Conservation (phyloP, 2,113 vertebrate genomes). For the Chloroceryle aenea region DNA sequence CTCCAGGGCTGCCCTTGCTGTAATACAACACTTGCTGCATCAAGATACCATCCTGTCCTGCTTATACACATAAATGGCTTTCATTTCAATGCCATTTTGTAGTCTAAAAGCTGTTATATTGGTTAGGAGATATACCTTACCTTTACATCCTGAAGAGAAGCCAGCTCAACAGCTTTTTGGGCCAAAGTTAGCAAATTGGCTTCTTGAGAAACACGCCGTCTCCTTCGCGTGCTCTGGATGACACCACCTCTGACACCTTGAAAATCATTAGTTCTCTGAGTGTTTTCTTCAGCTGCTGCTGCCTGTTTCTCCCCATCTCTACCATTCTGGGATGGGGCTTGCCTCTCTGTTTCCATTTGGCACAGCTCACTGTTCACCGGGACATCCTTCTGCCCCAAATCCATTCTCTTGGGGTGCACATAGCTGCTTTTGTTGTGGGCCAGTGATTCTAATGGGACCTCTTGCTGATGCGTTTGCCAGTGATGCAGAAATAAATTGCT, state of each 20-base stretch:
- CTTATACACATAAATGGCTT: not conserved
- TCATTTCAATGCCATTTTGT: not conserved
- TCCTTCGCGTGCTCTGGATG: slow-evolving; percentile 90
- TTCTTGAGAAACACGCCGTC: slow-evolving; percentile 91
- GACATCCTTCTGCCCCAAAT: slow-evolving; percentile 53
- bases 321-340: slow-evolving; percentile 65
- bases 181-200: slow-evolving; percentile 94
- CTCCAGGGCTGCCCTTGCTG: not conserved
- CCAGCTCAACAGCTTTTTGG: slow-evolving; percentile 94
- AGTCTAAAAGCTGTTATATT: not conserved
- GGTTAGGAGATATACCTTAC: slow-evolving; percentile 38
- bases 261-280: slow-evolving; percentile 69
- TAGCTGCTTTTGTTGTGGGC: slow-evolving; percentile 49
- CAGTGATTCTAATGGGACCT: slow-evolving; percentile 65
- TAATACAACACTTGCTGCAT: not conserved
- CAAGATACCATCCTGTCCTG: not conserved
- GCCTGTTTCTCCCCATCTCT: slow-evolving; percentile 64
- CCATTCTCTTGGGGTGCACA: slow-evolving; percentile 13
- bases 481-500: slow-evolving; percentile 76
- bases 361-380: slow-evolving; percentile 57
- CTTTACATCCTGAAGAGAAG: slow-evolving; percentile 84
- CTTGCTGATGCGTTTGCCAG: slow-evolving; percentile 76
- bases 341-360: slow-evolving; percentile 69
- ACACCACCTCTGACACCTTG: slow-evolving; percentile 86
- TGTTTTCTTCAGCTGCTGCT: slow-evolving; percentile 44